These are phyloP conservation scores for Macropodus opercularis DNA, from an alignment of 2,797 vertebrate genomes.

Conservation along the genomic window DNA sequence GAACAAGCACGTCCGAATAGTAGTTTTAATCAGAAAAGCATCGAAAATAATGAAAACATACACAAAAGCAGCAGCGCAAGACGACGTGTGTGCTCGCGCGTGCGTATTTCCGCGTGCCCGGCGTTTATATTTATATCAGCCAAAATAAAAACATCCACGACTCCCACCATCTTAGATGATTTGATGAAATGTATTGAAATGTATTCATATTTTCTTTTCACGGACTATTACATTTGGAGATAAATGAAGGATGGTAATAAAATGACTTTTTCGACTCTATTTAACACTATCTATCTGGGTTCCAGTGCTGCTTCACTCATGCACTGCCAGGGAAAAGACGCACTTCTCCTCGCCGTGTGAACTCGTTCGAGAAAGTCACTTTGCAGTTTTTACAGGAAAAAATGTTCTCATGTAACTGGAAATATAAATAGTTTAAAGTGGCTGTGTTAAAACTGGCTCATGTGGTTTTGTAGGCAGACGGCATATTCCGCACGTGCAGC, in stretches of 20 bases:
- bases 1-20: slow-evolving; percentile 35
- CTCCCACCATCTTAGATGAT: slow-evolving; percentile 74
- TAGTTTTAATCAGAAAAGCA: slow-evolving; percentile 40
- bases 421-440: slow-evolving; percentile 61
- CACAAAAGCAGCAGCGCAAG: slow-evolving; percentile 22
- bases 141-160: slow-evolving; percentile 44
- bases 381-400: slow-evolving; percentile 55
- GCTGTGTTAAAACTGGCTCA: slow-evolving; percentile 52
- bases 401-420: slow-evolving; percentile 58
- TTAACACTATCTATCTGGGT: slow-evolving; percentile 82
- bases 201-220: slow-evolving; percentile 87
- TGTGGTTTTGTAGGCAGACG: slow-evolving; percentile 25
- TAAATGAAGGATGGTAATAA: slow-evolving; percentile 86
- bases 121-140: slow-evolving; percentile 26
- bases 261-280: slow-evolving; percentile 91
- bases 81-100: slow-evolving; percentile 14
- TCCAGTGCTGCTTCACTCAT: slow-evolving; percentile 71
- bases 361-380: slow-evolving; percentile 52
- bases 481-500: slow-evolving; percentile 29
- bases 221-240: slow-evolving; percentile 88
- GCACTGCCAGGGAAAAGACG: slow-evolving; percentile 59
- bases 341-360: slow-evolving; percentile 49
- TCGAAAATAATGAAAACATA: not conserved
- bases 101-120: not conserved
- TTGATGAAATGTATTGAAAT: slow-evolving; percentile 80